Evolutionary conservation across 2,888 invertebrate genomes (phyloP), one percentile per base, ranked within the genome.

Genomic region (Dione juno): DNA sequence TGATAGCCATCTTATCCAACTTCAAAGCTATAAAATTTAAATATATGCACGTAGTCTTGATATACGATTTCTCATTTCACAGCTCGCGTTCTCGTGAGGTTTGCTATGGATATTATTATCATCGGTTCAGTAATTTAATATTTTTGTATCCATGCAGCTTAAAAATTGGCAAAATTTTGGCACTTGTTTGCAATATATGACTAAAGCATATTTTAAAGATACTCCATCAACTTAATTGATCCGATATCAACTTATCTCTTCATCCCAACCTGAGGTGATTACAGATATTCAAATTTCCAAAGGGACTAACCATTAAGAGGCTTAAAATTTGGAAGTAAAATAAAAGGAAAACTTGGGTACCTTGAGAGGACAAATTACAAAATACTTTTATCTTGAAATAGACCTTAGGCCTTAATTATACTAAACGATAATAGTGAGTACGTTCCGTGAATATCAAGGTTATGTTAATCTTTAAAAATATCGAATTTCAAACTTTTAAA

Each of bases 231-330:
- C 19, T 68, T 63, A 63, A 68, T 68, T 63, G 68, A 63, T 68
- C 68, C 54, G 21, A 63, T 65, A 61, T 71, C 66, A 63, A 13
- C 45, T 67, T 71, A 69, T 66, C 66, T 71, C 53, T 68, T 35
- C 28, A 65, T 52, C 58, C 43, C 45, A 61, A 63, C 66, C 61
- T 41, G 66, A 57, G 66, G 41, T 69, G 71, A 72, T 71, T 71
- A 71, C 65, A 68, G 71, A 71, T 61, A 59, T 72, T 72, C 71
- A 66, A 61, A 72, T 72, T 69, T 64, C 68, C 66, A 72, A 69
- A 72, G 66, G 54, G 68, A 69, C 50, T 61, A 53, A 69, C 50
- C 66, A 53, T 53, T 67, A 68, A 37, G 16, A 50, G 35, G 48
- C 59, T 71, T 71, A 61, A 70, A 64, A 50, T 67, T 67, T 58